A percentile compares a stretch with the other conserved stretches of the same genome.
Evolutionary conservation across 2,797 vertebrate species (phyloP).

Genomic region (Ptychobarbus kaznakovi): DNA sequence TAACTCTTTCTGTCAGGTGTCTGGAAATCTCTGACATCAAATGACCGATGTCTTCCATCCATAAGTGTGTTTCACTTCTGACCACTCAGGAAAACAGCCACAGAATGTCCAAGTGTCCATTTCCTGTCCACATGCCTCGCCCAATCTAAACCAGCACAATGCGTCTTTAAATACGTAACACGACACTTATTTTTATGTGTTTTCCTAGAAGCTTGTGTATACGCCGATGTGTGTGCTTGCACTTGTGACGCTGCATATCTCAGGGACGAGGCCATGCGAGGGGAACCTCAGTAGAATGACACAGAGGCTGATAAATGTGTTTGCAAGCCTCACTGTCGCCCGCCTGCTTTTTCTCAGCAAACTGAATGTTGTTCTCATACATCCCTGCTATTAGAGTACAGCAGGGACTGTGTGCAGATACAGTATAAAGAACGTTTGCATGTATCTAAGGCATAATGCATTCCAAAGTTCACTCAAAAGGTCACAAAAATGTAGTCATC

Average conservation of each 20-base stretch:
- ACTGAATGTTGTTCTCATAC: slow-evolving; percentile 19
- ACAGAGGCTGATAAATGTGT: slow-evolving; percentile 58
- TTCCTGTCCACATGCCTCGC: slow-evolving; percentile 45
- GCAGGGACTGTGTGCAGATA: not conserved
- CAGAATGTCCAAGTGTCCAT: slow-evolving; percentile 42
- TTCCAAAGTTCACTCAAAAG: not conserved
- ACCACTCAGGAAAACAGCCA: slow-evolving; percentile 23
- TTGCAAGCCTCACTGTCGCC: slow-evolving; percentile 41
- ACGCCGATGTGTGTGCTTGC: not conserved
- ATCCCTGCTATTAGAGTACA: not conserved
- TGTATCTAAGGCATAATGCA: not conserved
- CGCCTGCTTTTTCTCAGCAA: slow-evolving; percentile 30
- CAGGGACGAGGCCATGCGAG: not conserved
- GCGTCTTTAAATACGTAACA: not conserved
- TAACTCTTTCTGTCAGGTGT: slow-evolving; percentile 4
- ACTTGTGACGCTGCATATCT: slow-evolving; percentile 26
- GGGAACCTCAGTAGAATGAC: slow-evolving; percentile 26
- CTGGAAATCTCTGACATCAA: not conserved
- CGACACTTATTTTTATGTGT: slow-evolving; percentile 9
- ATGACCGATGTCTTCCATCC: slow-evolving; percentile 42
- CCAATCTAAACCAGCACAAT: slow-evolving; percentile 18
- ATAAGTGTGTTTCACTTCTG: not conserved
- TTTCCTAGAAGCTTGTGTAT: not conserved
- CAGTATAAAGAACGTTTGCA: not conserved
- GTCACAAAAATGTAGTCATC: not conserved